phyloP scores from a whole-genome alignment of 2,888 invertebrate species.

The Polylopha cassiicola region DNA sequence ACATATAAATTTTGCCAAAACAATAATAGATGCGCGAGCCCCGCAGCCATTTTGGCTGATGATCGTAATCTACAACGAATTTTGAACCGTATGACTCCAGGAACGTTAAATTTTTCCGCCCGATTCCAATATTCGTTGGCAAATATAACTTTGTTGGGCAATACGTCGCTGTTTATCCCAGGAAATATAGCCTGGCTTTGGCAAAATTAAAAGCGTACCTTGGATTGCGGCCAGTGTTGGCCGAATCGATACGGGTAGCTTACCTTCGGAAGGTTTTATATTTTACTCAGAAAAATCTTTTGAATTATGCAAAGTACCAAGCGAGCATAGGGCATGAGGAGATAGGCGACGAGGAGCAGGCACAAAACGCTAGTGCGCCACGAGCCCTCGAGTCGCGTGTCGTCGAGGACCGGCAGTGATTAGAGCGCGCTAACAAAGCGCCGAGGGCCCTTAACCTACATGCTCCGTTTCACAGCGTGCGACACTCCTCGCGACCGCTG shows the following conservation, averaged over 20 bases:
- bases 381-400: constrained; percentile 62
- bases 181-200: constrained; percentile 38
- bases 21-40: constrained; percentile 41
- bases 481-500: constrained; percentile 59
- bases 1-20: constrained; percentile 53
- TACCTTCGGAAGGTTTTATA: constrained; percentile 11
- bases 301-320: constrained; percentile 37
- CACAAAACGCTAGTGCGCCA: constrained; percentile 71
- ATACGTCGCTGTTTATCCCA: constrained; percentile 33
- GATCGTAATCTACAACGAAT: constrained; percentile 25
- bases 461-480: constrained; percentile 71
- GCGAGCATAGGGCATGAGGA: constrained; percentile 40
- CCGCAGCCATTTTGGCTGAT: constrained; percentile 1
- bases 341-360: constrained; percentile 54
- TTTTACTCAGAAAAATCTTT: constrained; percentile 7
- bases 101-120: constrained; percentile 26
- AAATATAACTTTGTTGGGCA: constrained; percentile 33
- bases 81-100: constrained; percentile 32
- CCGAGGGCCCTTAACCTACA: constrained; percentile 72
- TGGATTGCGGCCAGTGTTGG: constrained; percentile 49
- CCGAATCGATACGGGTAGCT: no score
- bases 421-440: constrained; percentile 76
- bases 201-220: constrained; percentile 47
- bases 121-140: constrained; percentile 27
- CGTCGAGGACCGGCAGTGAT: constrained; percentile 70